Conservation (phyloP, 2,797 vertebrate genomes). For the Sciaenops ocellatus region DNA sequence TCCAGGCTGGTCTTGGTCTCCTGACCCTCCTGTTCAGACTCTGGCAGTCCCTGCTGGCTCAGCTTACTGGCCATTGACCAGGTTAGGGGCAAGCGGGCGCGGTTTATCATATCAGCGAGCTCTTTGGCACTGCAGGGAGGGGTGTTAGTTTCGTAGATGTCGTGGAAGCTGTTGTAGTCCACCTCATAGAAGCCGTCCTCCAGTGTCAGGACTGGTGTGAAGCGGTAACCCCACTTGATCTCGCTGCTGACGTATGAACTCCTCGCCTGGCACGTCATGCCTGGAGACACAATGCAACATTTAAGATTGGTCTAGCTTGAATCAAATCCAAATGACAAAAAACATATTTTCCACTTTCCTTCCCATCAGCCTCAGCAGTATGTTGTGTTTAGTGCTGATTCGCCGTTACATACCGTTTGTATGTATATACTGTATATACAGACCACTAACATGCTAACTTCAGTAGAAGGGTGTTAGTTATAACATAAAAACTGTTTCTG, state of each 20-base stretch:
- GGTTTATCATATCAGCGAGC: conserved; percentile 89
- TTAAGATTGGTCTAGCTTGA: too few species aligned
- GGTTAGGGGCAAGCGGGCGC: conserved; percentile 91
- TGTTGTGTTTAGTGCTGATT: too few species aligned
- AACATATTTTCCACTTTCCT: too few species aligned
- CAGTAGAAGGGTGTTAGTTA: too few species aligned
- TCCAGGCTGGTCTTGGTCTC: conserved; percentile 82
- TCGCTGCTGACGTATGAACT: conserved; percentile 96
- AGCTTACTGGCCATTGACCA: conserved; percentile 97
- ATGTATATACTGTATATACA: too few species aligned
- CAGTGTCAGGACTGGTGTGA: conserved; percentile 96
- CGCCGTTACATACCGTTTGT: too few species aligned
- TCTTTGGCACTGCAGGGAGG: conserved; percentile 95
- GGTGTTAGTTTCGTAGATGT: conserved; percentile 97
- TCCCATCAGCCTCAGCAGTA: too few species aligned
- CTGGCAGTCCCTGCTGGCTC: conserved; percentile 92
- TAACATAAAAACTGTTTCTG: too few species aligned
- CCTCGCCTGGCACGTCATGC: conserved; percentile 98
- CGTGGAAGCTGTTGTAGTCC: conserved; percentile 99
- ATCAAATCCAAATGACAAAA: too few species aligned
- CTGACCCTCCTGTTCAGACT: conserved; percentile 84
- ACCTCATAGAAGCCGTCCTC: conserved; percentile 99
- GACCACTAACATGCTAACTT: too few species aligned
- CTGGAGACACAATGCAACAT: conserved; percentile 73
- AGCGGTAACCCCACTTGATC: conserved; percentile 98